These are phyloP conservation scores for Cyphomyrmex costatus DNA, from an alignment of 1,140 invertebrate species.

Conservation along the genomic window DNA sequence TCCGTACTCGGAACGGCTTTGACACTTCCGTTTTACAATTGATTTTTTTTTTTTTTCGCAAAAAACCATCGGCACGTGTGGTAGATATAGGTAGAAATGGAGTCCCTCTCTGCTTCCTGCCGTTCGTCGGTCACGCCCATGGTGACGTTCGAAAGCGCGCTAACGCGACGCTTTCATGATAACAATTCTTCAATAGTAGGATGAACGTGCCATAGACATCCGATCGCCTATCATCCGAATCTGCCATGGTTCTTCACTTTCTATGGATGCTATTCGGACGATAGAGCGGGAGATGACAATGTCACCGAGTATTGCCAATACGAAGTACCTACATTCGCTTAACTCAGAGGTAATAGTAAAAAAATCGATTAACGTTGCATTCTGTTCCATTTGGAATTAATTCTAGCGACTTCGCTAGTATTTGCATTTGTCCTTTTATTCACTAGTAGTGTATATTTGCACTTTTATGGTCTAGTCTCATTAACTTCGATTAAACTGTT, in stretches of 20 bases:
- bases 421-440: neutral
- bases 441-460: neutral
- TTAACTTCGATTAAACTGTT: neutral
- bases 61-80: slow-evolving; percentile 12
- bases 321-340: neutral
- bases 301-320: neutral
- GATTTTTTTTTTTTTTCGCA: slow-evolving; percentile 40
- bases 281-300: neutral
- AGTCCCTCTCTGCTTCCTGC: neutral
- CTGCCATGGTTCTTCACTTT: slow-evolving; percentile 38
- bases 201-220: slow-evolving; percentile 27
- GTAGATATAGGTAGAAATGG: slow-evolving; percentile 17
- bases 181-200: slow-evolving; percentile 36
- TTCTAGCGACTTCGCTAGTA: neutral
- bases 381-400: neutral
- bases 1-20: slow-evolving; percentile 11
- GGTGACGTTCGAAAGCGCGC: slow-evolving; percentile 26
- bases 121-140: neutral
- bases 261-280: slow-evolving; percentile 20
- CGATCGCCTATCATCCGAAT: slow-evolving; percentile 30
- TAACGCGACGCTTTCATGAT: slow-evolving; percentile 35
- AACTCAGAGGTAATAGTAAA: neutral
- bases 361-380: neutral
- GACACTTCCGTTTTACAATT: slow-evolving; percentile 36
- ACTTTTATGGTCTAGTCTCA: neutral